These are phyloP conservation scores for Leptinotarsa juncta DNA, from an alignment of 2,888 invertebrate genomes.

Conservation along the genomic window DNA sequence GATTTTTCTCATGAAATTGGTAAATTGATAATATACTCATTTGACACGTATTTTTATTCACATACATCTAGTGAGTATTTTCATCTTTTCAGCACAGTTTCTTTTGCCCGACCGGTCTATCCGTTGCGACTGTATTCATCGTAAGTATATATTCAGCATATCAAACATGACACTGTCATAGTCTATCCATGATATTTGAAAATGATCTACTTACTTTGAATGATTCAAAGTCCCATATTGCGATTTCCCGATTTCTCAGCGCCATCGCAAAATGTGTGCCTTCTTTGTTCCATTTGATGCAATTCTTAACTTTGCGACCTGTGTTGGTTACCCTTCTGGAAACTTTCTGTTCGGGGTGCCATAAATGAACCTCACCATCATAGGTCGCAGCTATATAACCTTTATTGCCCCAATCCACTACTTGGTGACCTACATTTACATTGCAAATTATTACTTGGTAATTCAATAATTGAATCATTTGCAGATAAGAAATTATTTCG, in stretches of 20 bases:
- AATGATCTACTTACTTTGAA: conserved; percentile 36
- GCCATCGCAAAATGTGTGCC: conserved; percentile 45
- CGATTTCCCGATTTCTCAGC: conserved; percentile 28
- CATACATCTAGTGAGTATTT: too few species aligned
- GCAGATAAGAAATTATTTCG: too few species aligned
- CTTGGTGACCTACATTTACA: conserved; percentile 44
- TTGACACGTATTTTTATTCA: too few species aligned
- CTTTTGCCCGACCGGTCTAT: too few species aligned
- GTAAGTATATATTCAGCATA: too few species aligned
- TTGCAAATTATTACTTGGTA: too few species aligned
- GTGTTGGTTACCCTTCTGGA: conserved; percentile 37
- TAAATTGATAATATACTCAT: too few species aligned
- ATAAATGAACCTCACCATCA: conserved; percentile 48
- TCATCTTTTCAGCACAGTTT: too few species aligned
- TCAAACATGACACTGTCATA: not conserved
- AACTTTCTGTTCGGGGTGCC: conserved; percentile 46
- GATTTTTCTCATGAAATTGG: too few species aligned
- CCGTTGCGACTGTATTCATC: too few species aligned
- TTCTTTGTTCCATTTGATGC: conserved; percentile 47
- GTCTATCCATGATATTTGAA: not conserved
- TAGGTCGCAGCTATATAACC: conserved; percentile 50
- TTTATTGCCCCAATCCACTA: conserved; percentile 49
- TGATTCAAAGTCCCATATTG: conserved; percentile 40
- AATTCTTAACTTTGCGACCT: conserved; percentile 33
- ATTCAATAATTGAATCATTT: not conserved